These are phyloP conservation scores for Popillia japonica DNA, from an alignment of 1,140 invertebrate species.

Conservation along the genomic window DNA sequence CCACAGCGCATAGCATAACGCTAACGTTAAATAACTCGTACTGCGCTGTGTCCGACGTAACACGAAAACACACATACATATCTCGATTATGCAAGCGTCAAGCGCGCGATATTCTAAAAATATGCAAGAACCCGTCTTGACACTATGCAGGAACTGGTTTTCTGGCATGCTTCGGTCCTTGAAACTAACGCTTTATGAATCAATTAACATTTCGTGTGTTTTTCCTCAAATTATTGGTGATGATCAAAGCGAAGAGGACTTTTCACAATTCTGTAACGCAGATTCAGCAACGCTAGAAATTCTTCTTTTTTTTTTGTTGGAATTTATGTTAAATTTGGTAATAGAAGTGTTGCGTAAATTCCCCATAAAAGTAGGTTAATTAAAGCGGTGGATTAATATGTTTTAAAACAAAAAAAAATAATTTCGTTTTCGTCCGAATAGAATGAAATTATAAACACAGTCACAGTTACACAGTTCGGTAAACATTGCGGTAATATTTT, in stretches of 20 bases:
- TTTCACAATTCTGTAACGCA: not conserved
- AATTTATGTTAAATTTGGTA: not conserved
- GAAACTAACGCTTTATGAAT: not conserved
- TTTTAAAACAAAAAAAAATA: slow-evolving; percentile 13
- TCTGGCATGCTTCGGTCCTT: slow-evolving; percentile 25
- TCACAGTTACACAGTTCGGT: no score
- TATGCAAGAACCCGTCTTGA: slow-evolving; percentile 29
- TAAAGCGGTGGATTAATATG: not conserved
- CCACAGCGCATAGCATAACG: no score
- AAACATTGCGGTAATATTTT: no score
- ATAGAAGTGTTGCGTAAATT: not conserved
- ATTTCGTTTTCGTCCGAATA: slow-evolving; percentile 17
- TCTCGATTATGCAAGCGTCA: slow-evolving; percentile 20
- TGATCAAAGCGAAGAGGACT: not conserved
- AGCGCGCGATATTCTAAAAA: slow-evolving; percentile 29
- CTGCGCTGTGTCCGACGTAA: not conserved
- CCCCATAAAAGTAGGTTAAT: not conserved
- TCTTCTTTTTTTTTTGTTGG: not conserved
- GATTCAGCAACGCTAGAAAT: not conserved
- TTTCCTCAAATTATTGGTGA: not conserved
- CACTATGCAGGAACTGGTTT: slow-evolving; percentile 30
- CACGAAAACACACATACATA: slow-evolving; percentile 17
- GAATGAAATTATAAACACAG: not conserved
- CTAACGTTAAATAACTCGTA: no score
- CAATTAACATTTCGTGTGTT: slow-evolving; percentile 5